A percentile compares a stretch with the other conserved stretches of the same genome.
These are phyloP conservation scores for Harmothoe impar DNA, from an alignment of 2,888 invertebrate species.

Conservation along the genomic window DNA sequence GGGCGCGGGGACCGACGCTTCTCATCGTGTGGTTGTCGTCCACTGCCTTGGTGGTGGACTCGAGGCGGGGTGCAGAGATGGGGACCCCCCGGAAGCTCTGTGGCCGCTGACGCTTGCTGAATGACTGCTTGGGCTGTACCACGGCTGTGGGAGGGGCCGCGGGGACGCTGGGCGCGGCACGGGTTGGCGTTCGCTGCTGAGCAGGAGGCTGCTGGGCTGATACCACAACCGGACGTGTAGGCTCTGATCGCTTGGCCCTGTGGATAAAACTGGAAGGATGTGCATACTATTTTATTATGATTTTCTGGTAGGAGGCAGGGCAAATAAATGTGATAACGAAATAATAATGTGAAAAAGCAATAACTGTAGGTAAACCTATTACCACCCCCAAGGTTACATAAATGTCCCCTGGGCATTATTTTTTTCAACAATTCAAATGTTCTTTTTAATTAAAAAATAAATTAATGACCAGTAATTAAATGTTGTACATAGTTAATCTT, in stretches of 20 bases:
- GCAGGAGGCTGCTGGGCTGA: background rate
- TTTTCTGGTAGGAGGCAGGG: background rate
- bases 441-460: no score
- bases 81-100: constrained; percentile 61
- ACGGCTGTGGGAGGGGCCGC: constrained; percentile 34
- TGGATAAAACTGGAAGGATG: constrained; percentile 61
- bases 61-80: constrained; percentile 58
- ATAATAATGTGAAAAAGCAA: background rate
- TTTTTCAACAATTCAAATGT: no score
- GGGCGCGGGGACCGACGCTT: constrained; percentile 44
- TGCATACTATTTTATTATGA: background rate
- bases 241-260: constrained; percentile 62
- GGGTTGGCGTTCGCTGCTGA: constrained; percentile 27
- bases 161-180: background rate
- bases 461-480: no score
- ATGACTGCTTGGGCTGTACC: constrained; percentile 29
- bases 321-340: background rate
- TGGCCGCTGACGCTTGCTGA: constrained; percentile 24
- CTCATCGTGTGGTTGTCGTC: constrained; percentile 57
- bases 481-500: no score
- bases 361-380: background rate
- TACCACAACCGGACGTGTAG: background rate
- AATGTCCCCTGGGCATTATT: no score
- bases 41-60: constrained; percentile 59
- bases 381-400: no score